A percentile compares a stretch with the other conserved stretches of the same genome.
Evolutionary conservation across 2,888 invertebrate genomes (phyloP).

Genomic region (Lycaena phlaeas): DNA sequence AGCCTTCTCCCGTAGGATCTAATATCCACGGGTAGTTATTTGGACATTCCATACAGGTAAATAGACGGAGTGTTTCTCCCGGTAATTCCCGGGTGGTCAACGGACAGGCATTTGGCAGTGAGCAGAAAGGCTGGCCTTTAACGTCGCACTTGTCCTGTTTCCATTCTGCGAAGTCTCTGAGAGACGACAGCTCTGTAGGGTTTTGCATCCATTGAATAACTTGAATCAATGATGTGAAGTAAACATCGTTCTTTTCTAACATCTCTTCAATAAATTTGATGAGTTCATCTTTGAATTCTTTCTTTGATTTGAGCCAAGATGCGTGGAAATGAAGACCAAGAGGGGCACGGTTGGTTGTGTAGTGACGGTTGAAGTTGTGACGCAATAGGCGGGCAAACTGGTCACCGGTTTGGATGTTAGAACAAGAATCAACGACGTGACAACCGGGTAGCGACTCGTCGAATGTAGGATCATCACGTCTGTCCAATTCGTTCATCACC

Average conservation of each 20-base stretch:
- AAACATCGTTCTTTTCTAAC: slow-evolving; percentile 90
- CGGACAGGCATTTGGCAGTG: slow-evolving; percentile 92
- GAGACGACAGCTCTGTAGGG: slow-evolving; percentile 88
- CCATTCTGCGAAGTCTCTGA: slow-evolving; percentile 95
- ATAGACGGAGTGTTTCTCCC: slow-evolving; percentile 91
- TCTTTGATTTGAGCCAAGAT: slow-evolving; percentile 95
- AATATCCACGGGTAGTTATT: slow-evolving; percentile 96
- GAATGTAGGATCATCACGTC: slow-evolving; percentile 93
- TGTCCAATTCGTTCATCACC: slow-evolving; percentile 95
- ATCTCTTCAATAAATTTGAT: slow-evolving; percentile 95
- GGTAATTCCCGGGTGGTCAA: slow-evolving; percentile 91
- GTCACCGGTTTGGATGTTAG: slow-evolving; percentile 92
- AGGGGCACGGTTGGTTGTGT: slow-evolving; percentile 93
- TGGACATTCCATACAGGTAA: slow-evolving; percentile 97
- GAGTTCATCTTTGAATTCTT: slow-evolving; percentile 91
- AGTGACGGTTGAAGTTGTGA: slow-evolving; percentile 96
- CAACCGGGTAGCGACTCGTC: slow-evolving; percentile 95
- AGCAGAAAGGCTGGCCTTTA: slow-evolving; percentile 94
- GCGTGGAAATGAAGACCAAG: slow-evolving; percentile 95
- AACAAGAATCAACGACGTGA: slow-evolving; percentile 95
- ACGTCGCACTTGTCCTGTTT: slow-evolving; percentile 94
- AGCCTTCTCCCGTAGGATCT: slow-evolving; percentile 95
- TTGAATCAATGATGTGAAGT: slow-evolving; percentile 92
- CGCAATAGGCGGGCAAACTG: slow-evolving; percentile 91
- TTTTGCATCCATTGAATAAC: slow-evolving; percentile 98